Base-by-base conservation (phyloP, 2,113 vertebrate species). In the Sminthopsis crassicaudata region DNA sequence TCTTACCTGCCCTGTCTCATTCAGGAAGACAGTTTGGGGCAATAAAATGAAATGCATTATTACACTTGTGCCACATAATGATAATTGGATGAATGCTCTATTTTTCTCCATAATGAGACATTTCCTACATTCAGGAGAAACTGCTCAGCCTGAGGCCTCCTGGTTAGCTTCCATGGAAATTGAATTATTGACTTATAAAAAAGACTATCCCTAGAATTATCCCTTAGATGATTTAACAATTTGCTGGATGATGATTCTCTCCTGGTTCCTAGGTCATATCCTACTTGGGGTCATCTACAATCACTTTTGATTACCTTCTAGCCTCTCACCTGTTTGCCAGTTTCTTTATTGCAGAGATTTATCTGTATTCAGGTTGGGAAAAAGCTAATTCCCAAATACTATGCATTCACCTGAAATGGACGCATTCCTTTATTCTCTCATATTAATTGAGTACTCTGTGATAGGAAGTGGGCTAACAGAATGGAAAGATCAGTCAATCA, bases 181-280 rank as follows among this genome's bases (percentile, higher is more conserved):
- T 89, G 94, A 94, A 98, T 97, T 96, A 97, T 92, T 96, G 95
- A 92, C 92, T 98, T 92, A 46, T 95, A 96, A 98, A 97, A 94
- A 97, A 95, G 95, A 95, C 50, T 46, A 46, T 93, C 89, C 55
- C 97, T 97, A 94, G 97, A 98, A 97, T 98, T 96, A 96, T 96
- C 90, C 93, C 92, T 94, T 95, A 96, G 97, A 97, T 93, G 96
- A 94, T 95, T 95, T 97, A 88, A 92, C 93, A 84, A 91, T 96
- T 94, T 89, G 53, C 91, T 90, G n/a, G n/a, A 42, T 19, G 46
- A 76, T 23, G 25, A 52, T 89, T 50, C 53, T 94, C 8, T 3
- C 76, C 51, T 91, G 52, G 90, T 25, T 60, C 1, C 26, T 90
- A 91, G 93, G 97, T 96, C 91, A 67, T 16, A 0, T 48, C 23